phyloP scores from a whole-genome alignment of 2,888 invertebrate species.

The Nebria salina region DNA sequence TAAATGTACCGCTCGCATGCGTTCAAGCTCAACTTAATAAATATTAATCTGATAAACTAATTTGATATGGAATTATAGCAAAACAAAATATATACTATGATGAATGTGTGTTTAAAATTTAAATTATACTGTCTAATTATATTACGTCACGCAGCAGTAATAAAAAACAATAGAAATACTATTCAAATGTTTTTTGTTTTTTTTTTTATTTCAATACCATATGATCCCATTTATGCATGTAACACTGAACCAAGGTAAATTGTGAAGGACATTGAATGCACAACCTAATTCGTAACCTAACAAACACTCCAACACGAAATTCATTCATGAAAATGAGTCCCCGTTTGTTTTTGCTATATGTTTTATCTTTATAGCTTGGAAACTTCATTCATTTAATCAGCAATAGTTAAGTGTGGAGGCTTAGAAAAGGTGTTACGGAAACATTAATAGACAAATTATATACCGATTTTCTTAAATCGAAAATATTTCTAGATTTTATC shows the following conservation, averaged over 20 bases:
- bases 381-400: neutral
- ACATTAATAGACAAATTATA: neutral
- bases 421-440: neutral
- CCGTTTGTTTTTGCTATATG: neutral
- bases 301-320: neutral
- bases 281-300: neutral
- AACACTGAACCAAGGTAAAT: neutral
- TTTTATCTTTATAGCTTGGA: neutral
- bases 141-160: neutral
- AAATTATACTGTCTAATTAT: neutral
- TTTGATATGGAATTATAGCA: too few species aligned
- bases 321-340: neutral
- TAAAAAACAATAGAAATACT: neutral
- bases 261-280: neutral
- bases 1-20: too few species aligned
- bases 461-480: neutral
- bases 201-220: neutral
- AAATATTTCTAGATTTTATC: too few species aligned
- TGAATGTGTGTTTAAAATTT: neutral
- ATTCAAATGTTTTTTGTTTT: neutral
- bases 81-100: neutral
- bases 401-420: neutral
- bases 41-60: too few species aligned
- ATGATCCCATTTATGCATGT: neutral
- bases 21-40: too few species aligned